Evolutionary conservation across 2,888 invertebrate genomes (phyloP).

Genomic region (Chrysomela aeneicollis): DNA sequence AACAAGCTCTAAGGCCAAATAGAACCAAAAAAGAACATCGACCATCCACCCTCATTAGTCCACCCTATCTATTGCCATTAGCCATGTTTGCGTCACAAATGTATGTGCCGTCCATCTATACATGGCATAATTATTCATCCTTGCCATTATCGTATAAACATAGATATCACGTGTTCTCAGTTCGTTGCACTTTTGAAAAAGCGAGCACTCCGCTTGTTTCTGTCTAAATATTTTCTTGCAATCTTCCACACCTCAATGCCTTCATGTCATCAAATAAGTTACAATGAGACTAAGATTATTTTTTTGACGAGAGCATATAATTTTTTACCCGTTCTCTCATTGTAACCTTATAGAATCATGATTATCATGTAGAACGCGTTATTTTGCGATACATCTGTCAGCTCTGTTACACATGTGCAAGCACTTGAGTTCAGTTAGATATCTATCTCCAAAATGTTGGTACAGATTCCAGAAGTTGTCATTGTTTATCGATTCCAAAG

Average conservation of each 20-base stretch:
- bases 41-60: slow-evolving; percentile 54
- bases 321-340: slow-evolving; percentile 37
- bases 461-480: slow-evolving; percentile 17
- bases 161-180: slow-evolving; percentile 38
- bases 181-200: slow-evolving; percentile 40
- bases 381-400: slow-evolving; percentile 1
- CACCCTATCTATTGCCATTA: slow-evolving; percentile 54
- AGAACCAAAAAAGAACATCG: slow-evolving; percentile 43
- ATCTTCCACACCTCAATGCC: slow-evolving; percentile 34
- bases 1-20: slow-evolving; percentile 64
- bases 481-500: slow-evolving; percentile 9
- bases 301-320: slow-evolving; percentile 37
- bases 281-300: slow-evolving; percentile 40
- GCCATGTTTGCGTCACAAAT: slow-evolving; percentile 50
- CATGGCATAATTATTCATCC: slow-evolving; percentile 54
- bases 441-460: slow-evolving; percentile 40
- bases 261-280: slow-evolving; percentile 33
- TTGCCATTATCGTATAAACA: slow-evolving; percentile 48
- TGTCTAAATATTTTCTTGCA: slow-evolving; percentile 24
- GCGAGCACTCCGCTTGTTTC: slow-evolving; percentile 33
- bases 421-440: slow-evolving; percentile 40
- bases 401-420: slow-evolving; percentile 31
- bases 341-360: slow-evolving; percentile 32
- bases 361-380: slow-evolving; percentile 13
- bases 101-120: slow-evolving; percentile 58